Evolutionary conservation across 2,113 vertebrate species (phyloP).

Genomic region (Pedionomus torquatus): DNA sequence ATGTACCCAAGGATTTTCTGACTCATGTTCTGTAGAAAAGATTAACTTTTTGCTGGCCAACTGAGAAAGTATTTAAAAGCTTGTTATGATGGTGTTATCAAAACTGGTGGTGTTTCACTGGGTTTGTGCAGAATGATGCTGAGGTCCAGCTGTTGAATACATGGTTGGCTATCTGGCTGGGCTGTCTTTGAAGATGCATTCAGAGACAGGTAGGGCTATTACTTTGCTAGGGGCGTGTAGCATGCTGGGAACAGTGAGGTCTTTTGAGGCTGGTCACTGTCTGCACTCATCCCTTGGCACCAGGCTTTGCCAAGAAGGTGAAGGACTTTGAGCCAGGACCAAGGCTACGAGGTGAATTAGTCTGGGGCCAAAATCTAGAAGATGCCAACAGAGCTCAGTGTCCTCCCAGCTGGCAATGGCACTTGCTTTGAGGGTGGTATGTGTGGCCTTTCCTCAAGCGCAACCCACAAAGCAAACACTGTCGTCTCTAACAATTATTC

Average conservation of each 20-base stretch:
- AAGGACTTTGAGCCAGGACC: background rate
- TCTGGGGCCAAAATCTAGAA: background rate
- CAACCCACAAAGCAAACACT: no score
- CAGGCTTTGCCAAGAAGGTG: background rate
- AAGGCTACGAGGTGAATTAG: background rate
- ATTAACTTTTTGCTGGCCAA: background rate
- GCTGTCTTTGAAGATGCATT: background rate
- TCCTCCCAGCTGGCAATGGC: background rate
- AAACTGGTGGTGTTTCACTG: background rate
- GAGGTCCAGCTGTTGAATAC: background rate
- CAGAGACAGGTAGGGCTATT: background rate
- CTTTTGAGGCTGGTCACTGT: background rate
- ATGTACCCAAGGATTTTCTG: background rate
- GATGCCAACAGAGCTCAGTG: background rate
- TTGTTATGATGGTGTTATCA: fast-evolving
- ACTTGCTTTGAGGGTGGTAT: background rate
- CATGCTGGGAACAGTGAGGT: background rate
- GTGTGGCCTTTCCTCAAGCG: background rate
- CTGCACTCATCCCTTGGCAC: background rate
- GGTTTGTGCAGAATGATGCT: background rate
- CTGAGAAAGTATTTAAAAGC: background rate
- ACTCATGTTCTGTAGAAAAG: background rate
- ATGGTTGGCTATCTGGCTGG: background rate
- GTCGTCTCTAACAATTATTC: background rate
- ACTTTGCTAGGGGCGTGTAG: background rate